Evolutionary conservation across 2,888 invertebrate genomes (phyloP), one percentile per base, ranked within the genome.

Genomic region (Sesia apiformis): DNA sequence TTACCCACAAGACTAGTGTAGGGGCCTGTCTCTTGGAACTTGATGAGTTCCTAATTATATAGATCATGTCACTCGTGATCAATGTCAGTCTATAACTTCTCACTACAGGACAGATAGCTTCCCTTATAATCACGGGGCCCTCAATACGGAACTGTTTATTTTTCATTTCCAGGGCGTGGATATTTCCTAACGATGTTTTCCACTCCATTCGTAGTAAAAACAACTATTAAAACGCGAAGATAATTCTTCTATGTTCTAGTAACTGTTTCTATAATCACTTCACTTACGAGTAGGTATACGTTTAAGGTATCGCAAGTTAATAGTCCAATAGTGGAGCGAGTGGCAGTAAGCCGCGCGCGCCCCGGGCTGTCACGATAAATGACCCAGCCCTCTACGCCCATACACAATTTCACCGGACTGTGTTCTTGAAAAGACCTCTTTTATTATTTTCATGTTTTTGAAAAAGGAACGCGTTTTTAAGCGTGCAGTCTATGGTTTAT

Each of bases 311-410:
- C 4, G 46, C 40, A 49, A 23, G 53, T 53, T 58, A 58, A 58
- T 58, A 58, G 58, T 53, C 51, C 51, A 58, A 57, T 57, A 56
- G 55, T 55, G 40, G 56, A 64, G 64, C 69, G 74, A 75, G 72
- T 73, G 75, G 73, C 81, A 76, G 78, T 77, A 76, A 74, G 70
- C 72, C 63, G 72, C 71, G 66, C 69, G 70, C 71, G 84, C 87
- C 84, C 55, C 64, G 61, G 86, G 88, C 81, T 63, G 78, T 87
- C 88, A 88, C 88, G 88, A 86, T 78, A 78, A 77, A 78, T 72
- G 82, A 78, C 74, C 80, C 64, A 63, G 63, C 74, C 68, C 67
- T 66, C 64, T 68, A 77, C 77, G 81, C 78, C 82, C 82, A 79
- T 81, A 78, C 76, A 83, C 84, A 78, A 82, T 81, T 79, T 78